Evolutionary conservation across 35 echinoderm and acorn worm species (phyloP).

Genomic region (Patiria miniata): DNA sequence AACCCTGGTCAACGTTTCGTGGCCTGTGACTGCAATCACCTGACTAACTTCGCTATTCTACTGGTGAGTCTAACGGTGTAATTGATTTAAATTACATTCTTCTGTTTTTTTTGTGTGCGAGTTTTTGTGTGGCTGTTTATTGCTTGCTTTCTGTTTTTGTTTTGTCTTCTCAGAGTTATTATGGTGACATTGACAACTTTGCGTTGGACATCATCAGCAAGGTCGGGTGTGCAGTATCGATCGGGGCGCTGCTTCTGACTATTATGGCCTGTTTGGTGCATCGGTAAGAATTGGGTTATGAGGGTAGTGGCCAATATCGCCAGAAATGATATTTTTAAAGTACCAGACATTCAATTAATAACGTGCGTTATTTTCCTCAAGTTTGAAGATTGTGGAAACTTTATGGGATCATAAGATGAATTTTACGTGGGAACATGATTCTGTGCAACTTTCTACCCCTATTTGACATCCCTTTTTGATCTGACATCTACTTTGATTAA

Average conservation of each 20-base stretch:
- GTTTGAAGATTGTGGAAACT: too few species aligned
- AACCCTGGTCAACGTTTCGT: neutral
- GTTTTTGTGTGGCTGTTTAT: neutral
- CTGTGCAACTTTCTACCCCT: too few species aligned
- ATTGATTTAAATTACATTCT: neutral
- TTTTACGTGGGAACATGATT: too few species aligned
- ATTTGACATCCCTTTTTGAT: too few species aligned
- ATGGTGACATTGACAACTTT: neutral
- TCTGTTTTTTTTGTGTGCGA: neutral
- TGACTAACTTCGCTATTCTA: slow-evolving; percentile 38
- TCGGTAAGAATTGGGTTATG: neutral
- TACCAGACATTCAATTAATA: too few species aligned
- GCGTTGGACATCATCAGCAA: neutral
- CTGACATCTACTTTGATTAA: too few species aligned
- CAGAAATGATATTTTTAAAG: too few species aligned
- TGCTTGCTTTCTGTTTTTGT: too few species aligned
- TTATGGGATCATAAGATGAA: too few species aligned
- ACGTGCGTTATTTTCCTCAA: too few species aligned
- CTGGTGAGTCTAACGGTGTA: neutral
- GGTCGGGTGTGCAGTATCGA: neutral
- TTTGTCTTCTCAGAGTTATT: neutral
- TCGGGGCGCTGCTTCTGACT: neutral
- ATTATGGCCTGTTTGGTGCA: neutral
- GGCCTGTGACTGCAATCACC: slow-evolving; percentile 35
- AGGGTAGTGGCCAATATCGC: too few species aligned